phyloP scores from a whole-genome alignment of 2,797 vertebrate species.

The Sebastes diploproa region DNA sequence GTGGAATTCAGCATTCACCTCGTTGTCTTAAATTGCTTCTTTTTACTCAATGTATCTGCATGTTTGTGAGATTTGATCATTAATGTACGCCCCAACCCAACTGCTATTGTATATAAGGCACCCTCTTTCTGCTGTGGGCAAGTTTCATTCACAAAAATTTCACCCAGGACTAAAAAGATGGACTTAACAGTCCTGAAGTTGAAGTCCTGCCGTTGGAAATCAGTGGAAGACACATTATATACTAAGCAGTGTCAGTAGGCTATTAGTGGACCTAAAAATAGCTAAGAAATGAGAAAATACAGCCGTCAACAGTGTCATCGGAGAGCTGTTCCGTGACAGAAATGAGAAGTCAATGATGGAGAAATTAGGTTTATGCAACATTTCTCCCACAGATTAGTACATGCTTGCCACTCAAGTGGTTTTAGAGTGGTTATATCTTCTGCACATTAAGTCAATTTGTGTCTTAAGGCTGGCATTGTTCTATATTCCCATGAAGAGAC shows the following conservation, averaged over 20 bases:
- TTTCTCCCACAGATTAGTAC: neutral
- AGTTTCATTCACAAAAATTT: neutral
- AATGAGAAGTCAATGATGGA: neutral
- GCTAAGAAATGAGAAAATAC: neutral
- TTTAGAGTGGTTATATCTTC: neutral
- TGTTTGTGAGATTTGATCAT: neutral
- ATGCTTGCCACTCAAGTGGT: neutral
- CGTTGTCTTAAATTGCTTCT: too few species aligned
- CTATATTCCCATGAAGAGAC: neutral
- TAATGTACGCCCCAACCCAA: neutral
- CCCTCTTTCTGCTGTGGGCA: neutral
- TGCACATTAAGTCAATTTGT: neutral
- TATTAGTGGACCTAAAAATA: neutral
- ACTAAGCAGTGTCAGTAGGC: neutral
- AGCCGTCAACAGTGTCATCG: neutral
- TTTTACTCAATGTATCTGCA: neutral
- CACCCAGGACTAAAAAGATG: neutral
- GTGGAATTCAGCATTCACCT: too few species aligned
- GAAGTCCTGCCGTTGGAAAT: neutral
- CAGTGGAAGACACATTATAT: neutral
- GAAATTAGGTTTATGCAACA: neutral
- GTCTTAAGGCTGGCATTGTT: neutral
- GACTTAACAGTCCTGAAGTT: neutral
- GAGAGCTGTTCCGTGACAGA: neutral
- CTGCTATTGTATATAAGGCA: neutral